Base-by-base conservation (phyloP, 1,140 invertebrate species). In the Tetramorium simillimum region DNA sequence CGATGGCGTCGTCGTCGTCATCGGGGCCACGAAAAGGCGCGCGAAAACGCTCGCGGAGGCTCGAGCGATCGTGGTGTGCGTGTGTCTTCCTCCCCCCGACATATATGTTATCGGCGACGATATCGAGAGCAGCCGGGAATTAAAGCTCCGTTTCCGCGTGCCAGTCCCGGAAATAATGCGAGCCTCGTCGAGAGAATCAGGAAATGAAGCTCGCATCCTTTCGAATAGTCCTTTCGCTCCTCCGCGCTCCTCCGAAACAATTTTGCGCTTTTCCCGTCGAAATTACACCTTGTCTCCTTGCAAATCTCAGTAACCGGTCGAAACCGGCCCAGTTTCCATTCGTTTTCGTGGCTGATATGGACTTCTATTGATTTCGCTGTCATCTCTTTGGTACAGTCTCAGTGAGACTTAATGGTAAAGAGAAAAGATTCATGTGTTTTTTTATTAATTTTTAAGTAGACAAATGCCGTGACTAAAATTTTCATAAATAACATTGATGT, bases 1-100 rank as follows among this genome's bases (percentile, higher is more conserved):
- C 89, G 91, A 94, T 94, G 93, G 94, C 93, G 93, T 92, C 93
- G 87, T 87, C 84, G 33, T 80, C 77, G 86, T 56, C 76, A 33
- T 80, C 77, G 60, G 2, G 28, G 37, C 43, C 40, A 37, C 43
- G 82, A 72, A 75, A 73, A 77, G 82, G 76, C 67, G 67, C 69
- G 82, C 80, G 76, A 28, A 69, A 76, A 82, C 40, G 46, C 58
- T 76, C 60, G 69, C 88, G 86, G 43, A 78, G 76, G 24, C 9
- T 77, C 86, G 80, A 33, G 37, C 72, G 65, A 4, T 70, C 70
- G 9, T 65, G 72, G 76, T 73, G 70, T 56, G 86, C 89, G 86
- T 86, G 69, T 62, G 24, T 65, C 40, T 16, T 33, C 12, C 51
- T 18, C 67, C n/a, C 67, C 2, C 37, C 67, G 65, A 72, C 69